These are phyloP conservation scores for Calidris pygmaea DNA, from an alignment of 2,113 vertebrate genomes.

Conservation along the genomic window DNA sequence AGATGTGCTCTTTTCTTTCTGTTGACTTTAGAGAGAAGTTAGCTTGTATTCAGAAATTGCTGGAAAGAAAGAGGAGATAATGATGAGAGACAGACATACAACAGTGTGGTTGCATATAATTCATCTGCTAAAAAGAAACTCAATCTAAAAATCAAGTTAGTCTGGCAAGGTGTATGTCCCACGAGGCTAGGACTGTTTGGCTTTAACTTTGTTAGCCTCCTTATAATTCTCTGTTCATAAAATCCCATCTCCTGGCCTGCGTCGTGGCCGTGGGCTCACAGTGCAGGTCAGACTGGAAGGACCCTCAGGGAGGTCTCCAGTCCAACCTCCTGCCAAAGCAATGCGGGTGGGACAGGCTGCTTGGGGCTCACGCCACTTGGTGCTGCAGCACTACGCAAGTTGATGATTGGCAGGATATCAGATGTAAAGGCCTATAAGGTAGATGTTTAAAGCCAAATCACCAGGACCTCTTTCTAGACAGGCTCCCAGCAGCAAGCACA, in stretches of 20 bases:
- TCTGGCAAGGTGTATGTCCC: not conserved
- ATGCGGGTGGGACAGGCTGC: not conserved
- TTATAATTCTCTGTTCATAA: not conserved
- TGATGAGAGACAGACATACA: fast-evolving
- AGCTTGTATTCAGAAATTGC: not conserved
- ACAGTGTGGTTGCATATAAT: not conserved
- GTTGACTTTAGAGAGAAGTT: not conserved
- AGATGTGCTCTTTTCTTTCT: not conserved
- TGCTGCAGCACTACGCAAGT: not conserved
- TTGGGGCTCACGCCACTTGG: not conserved
- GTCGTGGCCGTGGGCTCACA: not conserved
- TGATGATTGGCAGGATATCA: not conserved
- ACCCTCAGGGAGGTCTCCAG: not conserved
- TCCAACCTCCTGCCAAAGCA: not conserved
- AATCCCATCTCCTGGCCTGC: not conserved
- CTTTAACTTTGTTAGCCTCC: not conserved
- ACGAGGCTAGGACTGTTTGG: not conserved
- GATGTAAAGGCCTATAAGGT: not conserved
- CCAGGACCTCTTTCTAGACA: not conserved
- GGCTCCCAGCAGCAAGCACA: not conserved
- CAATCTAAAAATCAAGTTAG: not conserved
- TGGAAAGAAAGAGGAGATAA: not conserved
- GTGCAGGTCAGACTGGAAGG: not conserved
- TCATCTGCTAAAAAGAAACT: not conserved
- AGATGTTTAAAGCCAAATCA: not conserved